Base-by-base conservation (phyloP, 2,113 vertebrate genomes). In the Lasiurus borealis region DNA sequence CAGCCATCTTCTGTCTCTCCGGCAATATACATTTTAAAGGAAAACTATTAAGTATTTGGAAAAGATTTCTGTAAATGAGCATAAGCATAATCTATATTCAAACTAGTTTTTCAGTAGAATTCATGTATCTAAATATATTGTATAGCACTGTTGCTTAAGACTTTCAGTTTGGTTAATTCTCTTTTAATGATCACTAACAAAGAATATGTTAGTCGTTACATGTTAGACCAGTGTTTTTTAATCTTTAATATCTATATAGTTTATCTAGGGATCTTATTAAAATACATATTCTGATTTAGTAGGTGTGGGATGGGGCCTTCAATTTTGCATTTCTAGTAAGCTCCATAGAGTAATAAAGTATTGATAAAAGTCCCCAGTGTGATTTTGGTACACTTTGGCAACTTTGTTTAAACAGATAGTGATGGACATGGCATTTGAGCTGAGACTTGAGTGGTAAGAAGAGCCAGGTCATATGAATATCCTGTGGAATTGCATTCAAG, bases 161-260 rank as follows among this genome's bases (percentile, higher is more conserved):
- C 29, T 92, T 23, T 91, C 59, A 88, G 0, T 77, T 93, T 46
- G 21, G 46, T 68, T 73, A 91, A 81, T 85, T 93, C 50, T 69
- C 84, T 34, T 76, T 95, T 96, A 83, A 54, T 76, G 84, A 66
- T 80, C 44, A 64, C 21, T 95, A 73, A 84, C 36, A 72, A 75
- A 72, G 10, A 85, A 76, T 77, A 40, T 75, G 13, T 92, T 95
- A 85, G 16, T 44, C 48, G 31, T 80, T 68, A 10, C 36, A 80
- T 73, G 44, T 96, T 94, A 94, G 11, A 80, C 3, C 5, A 71
- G 25, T 88, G 19, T 85, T 68, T 68, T 69, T 93, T 31, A 91
- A 88, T 19, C 46, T 89, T 81, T 88, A 95, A 57, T 57, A 2
- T 78, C 27, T 91, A 25, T 69, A 46, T 29, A 40, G 15, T 95